Conservation (phyloP, 2,113 vertebrate genomes). For the Podarcis muralis region DNA sequence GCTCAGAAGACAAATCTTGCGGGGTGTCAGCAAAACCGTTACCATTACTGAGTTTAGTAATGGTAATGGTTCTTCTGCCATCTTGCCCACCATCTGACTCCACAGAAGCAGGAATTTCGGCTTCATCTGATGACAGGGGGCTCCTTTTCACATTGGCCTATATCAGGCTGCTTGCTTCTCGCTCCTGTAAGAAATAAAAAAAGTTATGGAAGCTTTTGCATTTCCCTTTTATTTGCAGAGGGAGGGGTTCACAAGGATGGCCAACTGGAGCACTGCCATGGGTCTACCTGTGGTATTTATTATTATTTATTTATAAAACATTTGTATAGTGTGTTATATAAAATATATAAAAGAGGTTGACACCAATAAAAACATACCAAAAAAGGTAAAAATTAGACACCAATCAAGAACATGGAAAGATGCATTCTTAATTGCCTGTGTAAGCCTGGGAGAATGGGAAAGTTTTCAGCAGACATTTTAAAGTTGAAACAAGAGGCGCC, state of each 20-base stretch:
- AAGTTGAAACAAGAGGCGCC: no score
- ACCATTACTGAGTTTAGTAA: constrained; percentile 99
- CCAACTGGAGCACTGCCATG: neutral
- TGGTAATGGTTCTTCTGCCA: constrained; percentile 90
- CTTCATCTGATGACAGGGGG: neutral
- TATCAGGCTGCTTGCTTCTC: neutral
- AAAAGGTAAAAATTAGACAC: neutral
- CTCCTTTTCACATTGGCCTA: neutral
- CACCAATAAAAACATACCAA: neutral
- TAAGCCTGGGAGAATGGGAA: no score
- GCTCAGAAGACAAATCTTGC: accelerated
- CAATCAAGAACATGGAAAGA: neutral
- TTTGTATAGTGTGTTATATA: no score
- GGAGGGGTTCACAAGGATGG: neutral
- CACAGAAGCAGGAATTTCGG: neutral
- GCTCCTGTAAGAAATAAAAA: neutral
- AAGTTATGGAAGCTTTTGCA: neutral
- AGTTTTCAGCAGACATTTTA: no score
- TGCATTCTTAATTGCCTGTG: no score
- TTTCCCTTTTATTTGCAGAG: neutral
- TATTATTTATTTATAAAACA: no score
- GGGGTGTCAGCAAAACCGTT: constrained; percentile 92
- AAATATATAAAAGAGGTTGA: neutral
- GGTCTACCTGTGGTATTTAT: no score
- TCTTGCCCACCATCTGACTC: constrained; percentile 31